Percentiles rank a stretch among this genome's conserved stretches.
Evolutionary conservation across 2,888 invertebrate species (phyloP).

Genomic region (Acholoe squamosa): DNA sequence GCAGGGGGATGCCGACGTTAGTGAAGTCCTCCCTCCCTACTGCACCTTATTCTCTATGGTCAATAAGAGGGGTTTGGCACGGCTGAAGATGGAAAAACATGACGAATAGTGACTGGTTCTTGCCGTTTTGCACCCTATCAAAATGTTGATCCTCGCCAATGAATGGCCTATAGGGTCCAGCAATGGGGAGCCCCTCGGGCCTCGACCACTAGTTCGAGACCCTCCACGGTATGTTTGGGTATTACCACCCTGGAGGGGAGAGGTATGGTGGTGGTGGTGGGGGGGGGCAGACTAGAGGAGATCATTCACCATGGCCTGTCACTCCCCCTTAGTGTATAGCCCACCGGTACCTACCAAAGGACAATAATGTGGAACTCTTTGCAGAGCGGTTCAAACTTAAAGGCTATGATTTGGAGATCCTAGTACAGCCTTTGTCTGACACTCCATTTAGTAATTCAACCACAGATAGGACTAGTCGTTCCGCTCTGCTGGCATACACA

Average conservation of each 20-base stretch:
- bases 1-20: too few species aligned
- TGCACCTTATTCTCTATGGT: not conserved
- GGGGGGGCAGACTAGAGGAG: not conserved
- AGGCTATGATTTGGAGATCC: too few species aligned
- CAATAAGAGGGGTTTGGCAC: not conserved
- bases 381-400: too few species aligned
- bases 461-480: too few species aligned
- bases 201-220: not conserved
- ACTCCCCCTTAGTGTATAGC: not conserved
- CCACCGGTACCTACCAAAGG: too few species aligned
- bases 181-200: not conserved
- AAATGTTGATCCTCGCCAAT: not conserved
- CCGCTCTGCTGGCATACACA: too few species aligned
- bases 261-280: too few species aligned
- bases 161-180: not conserved
- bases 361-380: too few species aligned
- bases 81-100: not conserved
- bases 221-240: slow-evolving; percentile 3
- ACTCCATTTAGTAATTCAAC: too few species aligned
- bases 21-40: too few species aligned
- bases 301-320: slow-evolving; percentile 5
- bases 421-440: too few species aligned
- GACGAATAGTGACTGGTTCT: not conserved
- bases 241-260: not conserved
- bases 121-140: slow-evolving; percentile 16